Conservation (phyloP, 2,113 vertebrate species). For the Sylvilagus bachmani region DNA sequence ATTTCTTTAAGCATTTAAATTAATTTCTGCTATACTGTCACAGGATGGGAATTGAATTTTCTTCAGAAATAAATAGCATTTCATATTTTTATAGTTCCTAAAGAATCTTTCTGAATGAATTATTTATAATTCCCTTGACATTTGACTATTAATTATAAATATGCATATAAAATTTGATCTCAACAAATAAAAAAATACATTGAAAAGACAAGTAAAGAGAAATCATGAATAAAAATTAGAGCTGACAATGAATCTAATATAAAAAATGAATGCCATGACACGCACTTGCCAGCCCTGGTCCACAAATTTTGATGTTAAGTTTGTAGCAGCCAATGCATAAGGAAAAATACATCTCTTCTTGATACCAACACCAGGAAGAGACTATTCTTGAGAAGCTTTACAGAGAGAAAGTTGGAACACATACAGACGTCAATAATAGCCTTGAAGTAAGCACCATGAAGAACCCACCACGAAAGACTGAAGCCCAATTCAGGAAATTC, state of each 20-base stretch:
- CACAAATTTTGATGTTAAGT: neutral
- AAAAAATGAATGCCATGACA: neutral
- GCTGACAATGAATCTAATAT: neutral
- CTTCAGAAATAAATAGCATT: slow-evolving; percentile 52
- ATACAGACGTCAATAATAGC: slow-evolving; percentile 15
- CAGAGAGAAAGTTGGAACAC: neutral
- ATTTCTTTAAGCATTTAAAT: slow-evolving; percentile 43
- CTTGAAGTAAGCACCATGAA: slow-evolving; percentile 22
- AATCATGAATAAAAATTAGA: neutral
- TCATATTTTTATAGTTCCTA: neutral
- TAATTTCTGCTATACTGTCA: neutral
- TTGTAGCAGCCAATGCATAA: neutral
- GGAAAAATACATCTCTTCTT: neutral
- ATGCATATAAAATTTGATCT: slow-evolving; percentile 49
- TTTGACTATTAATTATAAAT: slow-evolving; percentile 62
- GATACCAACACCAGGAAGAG: neutral
- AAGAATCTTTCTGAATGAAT: slow-evolving; percentile 70
- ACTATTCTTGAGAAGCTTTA: slow-evolving; percentile 22
- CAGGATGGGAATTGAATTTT: neutral
- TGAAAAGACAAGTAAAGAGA: slow-evolving; percentile 14
- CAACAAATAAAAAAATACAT: slow-evolving; percentile 30
- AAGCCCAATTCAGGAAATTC: slow-evolving; percentile 9
- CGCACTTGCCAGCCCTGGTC: neutral
- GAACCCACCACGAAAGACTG: neutral
- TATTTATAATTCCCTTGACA: slow-evolving; percentile 64